Percentiles rank a stretch among this genome's conserved stretches.
Conservation (phyloP, 2,797 vertebrate species). For the Meriones psammophilus region DNA sequence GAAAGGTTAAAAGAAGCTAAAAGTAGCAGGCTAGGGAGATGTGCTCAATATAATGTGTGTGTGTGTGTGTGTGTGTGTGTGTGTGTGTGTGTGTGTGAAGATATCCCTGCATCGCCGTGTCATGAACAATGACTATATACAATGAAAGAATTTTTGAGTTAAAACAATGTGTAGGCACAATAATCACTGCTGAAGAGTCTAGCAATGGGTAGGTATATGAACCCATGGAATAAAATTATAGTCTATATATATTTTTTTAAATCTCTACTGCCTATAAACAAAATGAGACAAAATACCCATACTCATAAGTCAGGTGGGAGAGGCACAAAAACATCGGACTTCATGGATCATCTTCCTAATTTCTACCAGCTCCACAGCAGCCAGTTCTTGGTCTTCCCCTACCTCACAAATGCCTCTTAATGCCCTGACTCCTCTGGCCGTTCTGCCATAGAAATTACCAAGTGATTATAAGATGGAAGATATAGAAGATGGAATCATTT, state of each 20-base stretch:
- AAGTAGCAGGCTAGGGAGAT: not conserved
- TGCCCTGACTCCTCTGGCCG: accelerated
- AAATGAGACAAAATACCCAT: not conserved
- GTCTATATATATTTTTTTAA: not conserved
- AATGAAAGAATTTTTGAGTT: not conserved
- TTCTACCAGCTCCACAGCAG: not conserved
- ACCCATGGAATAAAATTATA: not conserved
- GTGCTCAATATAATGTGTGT: not conserved
- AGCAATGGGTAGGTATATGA: not conserved
- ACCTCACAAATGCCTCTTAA: too few relatives aligned
- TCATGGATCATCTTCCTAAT: not conserved
- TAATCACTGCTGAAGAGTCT: not conserved
- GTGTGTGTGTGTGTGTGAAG: too few relatives aligned
- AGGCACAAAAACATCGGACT: accelerated
- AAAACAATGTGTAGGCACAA: not conserved
- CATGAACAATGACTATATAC: not conserved
- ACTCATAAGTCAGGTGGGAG: not conserved
- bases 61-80: too few relatives aligned
- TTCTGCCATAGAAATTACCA: not conserved
- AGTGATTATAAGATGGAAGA: not conserved
- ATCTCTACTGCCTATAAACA: not conserved
- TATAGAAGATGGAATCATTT: not conserved
- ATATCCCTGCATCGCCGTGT: too few relatives aligned
- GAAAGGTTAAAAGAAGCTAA: not conserved
- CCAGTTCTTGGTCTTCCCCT: not conserved